These are phyloP conservation scores for Tinamus major DNA, from an alignment of 2,797 vertebrate species.

Conservation along the genomic window DNA sequence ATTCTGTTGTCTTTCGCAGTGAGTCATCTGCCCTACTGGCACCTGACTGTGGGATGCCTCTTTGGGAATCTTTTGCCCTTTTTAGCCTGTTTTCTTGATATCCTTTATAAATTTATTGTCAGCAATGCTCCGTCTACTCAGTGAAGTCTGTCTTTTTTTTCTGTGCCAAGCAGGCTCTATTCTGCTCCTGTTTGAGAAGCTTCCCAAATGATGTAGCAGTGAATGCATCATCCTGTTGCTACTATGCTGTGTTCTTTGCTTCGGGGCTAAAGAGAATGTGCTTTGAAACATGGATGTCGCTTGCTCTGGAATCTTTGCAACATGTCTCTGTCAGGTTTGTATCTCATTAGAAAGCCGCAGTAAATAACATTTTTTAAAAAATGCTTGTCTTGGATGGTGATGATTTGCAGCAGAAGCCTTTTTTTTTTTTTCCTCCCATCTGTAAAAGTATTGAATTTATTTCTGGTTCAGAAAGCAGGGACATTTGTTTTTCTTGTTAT, in stretches of 20 bases:
- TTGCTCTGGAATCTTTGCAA: neutral
- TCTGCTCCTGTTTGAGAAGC: neutral
- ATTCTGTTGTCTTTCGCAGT: neutral
- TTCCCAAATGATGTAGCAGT: constrained; percentile 29
- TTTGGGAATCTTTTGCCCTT: constrained; percentile 69
- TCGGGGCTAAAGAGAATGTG: neutral
- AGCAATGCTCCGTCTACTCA: neutral
- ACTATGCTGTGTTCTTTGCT: neutral
- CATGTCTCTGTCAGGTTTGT: neutral
- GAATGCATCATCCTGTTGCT: neutral
- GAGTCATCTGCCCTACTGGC: neutral
- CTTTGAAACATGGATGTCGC: constrained; percentile 35
- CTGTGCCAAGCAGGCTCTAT: neutral
- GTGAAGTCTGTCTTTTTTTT: neutral
- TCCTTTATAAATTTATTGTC: constrained; percentile 18
- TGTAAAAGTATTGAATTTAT: neutral
- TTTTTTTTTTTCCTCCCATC: neutral
- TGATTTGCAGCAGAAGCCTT: neutral
- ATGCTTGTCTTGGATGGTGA: neutral
- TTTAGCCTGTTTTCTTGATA: neutral
- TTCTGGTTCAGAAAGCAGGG: neutral
- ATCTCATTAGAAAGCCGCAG: neutral
- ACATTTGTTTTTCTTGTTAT: neutral
- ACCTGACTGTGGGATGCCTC: constrained; percentile 35
- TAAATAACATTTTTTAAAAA: neutral